Conservation (phyloP, 1,140 invertebrate genomes). For the Drosophila chauvacae region DNA sequence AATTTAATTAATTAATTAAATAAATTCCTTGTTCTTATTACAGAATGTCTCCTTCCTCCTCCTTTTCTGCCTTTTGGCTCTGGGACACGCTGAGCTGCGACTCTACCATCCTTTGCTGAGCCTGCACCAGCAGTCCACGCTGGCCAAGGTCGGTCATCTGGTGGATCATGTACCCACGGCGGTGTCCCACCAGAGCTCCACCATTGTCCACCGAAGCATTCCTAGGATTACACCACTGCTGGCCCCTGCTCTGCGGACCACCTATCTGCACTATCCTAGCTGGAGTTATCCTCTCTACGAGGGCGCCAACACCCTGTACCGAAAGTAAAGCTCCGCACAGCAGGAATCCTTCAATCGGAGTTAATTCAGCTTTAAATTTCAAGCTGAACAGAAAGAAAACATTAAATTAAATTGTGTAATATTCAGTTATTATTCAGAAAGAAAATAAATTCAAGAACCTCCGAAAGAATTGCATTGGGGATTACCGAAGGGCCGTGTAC, state of each 20-base stretch:
- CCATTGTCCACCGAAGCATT: conserved; percentile 78
- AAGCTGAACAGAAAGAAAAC: neutral
- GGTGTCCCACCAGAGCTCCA: conserved; percentile 85
- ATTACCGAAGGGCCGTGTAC: neutral
- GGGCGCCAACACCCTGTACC: conserved; percentile 26
- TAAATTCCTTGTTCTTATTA: neutral
- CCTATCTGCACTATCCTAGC: conserved; percentile 26
- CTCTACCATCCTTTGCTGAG: conserved; percentile 41
- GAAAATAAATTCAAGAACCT: conserved; percentile 35
- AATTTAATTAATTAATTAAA: neutral
- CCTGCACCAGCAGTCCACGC: conserved; percentile 30
- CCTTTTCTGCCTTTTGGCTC: conserved; percentile 16
- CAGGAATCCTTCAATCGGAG: neutral
- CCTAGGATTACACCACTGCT: conserved; percentile 38
- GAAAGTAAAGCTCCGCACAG: conserved; percentile 25
- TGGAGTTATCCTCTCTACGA: conserved; percentile 37
- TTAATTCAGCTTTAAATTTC: neutral
- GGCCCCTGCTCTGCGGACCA: conserved; percentile 22
- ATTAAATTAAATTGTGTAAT: neutral
- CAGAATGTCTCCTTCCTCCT: conserved; percentile 18
- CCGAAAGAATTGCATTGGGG: neutral
- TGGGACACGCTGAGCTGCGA: conserved; percentile 16
- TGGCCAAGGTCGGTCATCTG: conserved; percentile 53
- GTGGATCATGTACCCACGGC: conserved; percentile 68
- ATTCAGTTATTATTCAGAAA: conserved; percentile 5